Conservation (phyloP, 2,113 vertebrate genomes). For the Eira barbara region DNA sequence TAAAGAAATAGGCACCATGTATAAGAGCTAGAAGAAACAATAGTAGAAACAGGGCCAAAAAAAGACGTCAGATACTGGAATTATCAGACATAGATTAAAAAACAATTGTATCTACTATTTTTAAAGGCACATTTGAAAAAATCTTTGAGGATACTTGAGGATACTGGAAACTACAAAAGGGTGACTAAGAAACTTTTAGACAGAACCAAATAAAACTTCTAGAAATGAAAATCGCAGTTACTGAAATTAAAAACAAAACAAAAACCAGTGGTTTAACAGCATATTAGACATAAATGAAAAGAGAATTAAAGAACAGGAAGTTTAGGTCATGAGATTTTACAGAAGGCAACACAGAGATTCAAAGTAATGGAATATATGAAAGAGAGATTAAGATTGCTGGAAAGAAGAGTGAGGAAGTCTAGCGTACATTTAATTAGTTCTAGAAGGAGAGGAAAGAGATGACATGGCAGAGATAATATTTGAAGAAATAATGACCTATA, state of each 20-base stretch:
- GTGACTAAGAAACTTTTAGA: not conserved
- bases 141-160: not conserved
- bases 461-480: not conserved
- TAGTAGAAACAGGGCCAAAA: not conserved
- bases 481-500: not conserved
- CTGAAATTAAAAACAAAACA: not conserved
- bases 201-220: constrained; percentile 21
- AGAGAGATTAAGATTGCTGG: not conserved
- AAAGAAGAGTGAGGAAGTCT: not conserved
- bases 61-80: not conserved
- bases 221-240: not conserved
- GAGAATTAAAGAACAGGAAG: not conserved
- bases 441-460: not conserved
- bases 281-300: not conserved
- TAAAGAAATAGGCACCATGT: not conserved
- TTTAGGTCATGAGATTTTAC: not conserved
- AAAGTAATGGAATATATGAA: not conserved
- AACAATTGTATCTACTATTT: not conserved
- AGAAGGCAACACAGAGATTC: not conserved
- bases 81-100: not conserved
- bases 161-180: not conserved
- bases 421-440: not conserved
- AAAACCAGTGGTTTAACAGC: not conserved
- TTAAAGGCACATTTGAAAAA: not conserved
- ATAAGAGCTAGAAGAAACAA: not conserved